Evolutionary conservation across 2,797 vertebrate genomes (phyloP), one percentile per base, ranked within the genome.

Genomic region (Argentina silus): DNA sequence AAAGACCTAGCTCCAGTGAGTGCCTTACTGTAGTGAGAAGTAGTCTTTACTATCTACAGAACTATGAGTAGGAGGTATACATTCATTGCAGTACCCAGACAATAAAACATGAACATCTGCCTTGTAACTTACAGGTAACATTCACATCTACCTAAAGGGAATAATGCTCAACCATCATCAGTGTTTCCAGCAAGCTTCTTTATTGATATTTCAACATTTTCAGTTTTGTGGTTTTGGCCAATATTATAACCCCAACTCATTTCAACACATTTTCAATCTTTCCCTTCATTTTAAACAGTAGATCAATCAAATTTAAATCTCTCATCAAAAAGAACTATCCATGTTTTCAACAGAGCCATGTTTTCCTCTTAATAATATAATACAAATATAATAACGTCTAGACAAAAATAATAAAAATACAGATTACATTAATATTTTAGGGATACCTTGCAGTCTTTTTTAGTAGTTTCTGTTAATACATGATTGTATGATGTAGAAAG

Each of bases 381-480:
- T 83, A 73, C 94, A 93, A 95, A 93, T 90, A 95, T 89, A 93
- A 94, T 93, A 89, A 85, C 74, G 67, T 81, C 87, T 86, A 84
- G 70, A 87, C 85, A 72, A 83, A 86, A 86, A 89, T 92, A 93
- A 93, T 94, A 95, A 94, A 95, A 94, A 95, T 94, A 95, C 93
- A 94, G 82, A 81, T 85, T 83, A 84, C 81, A 88, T 89, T 82
- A 85, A 89, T 88, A 75, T 90, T 93, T 88, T 83, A 92, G 89
- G 90, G 86, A 95, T 93, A 93, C 81, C 90, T 95, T 91, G 85
- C 75, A 82, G 73, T 81, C 76, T 75, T 88, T 91, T 92, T 93
- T 93, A 95, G 93, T 92, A 94, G 93, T n/a, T 92, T 94, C 90
- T 95, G 94, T 96, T 92, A 94, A 86, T 94, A 95, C 90, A 95